Conservation (phyloP, 37 sponge, comb jelly and placozoan genomes). For the Ianthella basta region DNA sequence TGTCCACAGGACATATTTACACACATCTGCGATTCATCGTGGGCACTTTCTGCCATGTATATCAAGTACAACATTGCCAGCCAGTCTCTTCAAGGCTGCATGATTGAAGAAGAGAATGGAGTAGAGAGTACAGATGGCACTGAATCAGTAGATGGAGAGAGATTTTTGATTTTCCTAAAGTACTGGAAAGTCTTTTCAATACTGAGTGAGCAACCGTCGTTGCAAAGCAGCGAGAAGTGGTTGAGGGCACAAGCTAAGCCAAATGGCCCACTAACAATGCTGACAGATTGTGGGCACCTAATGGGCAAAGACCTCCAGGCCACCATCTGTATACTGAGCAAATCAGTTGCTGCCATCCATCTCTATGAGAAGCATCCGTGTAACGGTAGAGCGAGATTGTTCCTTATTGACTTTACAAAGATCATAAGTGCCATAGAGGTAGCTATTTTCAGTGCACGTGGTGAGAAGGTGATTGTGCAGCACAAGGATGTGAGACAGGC, state of each 20-base stretch:
- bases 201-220: neutral
- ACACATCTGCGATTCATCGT: slow-evolving; percentile 11
- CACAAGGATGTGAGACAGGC: neutral
- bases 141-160: neutral
- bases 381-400: slow-evolving; percentile 8
- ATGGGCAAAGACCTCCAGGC: neutral
- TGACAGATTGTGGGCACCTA: slow-evolving; percentile 1
- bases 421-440: neutral
- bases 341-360: slow-evolving; percentile 20
- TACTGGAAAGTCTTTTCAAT: neutral
- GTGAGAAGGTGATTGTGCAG: too few species aligned
- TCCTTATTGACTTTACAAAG: neutral
- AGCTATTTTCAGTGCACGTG: neutral
- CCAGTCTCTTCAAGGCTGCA: slow-evolving; percentile 13
- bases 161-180: neutral
- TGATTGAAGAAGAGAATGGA: neutral
- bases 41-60: slow-evolving; percentile 30
- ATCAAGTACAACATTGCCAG: slow-evolving; percentile 5
- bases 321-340: neutral
- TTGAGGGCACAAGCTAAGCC: neutral
- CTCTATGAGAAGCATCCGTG: slow-evolving; percentile 28
- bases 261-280: slow-evolving; percentile 13
- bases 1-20: slow-evolving; percentile 12
- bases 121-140: slow-evolving; percentile 5
- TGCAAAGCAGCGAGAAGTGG: slow-evolving; percentile 14